Evolutionary conservation across 2,888 invertebrate genomes (phyloP), one percentile per base, ranked within the genome.

Genomic region (Drosophila austrosaltans): DNA sequence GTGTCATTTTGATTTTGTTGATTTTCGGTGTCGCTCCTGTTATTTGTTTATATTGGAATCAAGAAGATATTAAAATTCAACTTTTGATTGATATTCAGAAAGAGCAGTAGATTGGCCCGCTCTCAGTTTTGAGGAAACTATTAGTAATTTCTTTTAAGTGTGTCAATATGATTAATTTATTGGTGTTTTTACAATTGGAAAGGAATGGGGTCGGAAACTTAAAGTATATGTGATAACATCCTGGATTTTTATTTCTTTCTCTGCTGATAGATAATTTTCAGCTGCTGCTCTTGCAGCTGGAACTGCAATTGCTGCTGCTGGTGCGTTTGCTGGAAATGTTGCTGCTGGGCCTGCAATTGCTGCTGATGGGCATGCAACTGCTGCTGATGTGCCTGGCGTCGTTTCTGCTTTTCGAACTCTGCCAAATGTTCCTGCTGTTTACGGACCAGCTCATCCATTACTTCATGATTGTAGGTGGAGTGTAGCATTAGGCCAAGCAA

Each of bases 401-500:
- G 82, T 61, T 81, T 83, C n/a, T 76, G 81, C 57, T 86, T 84
- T 42, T 83, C 88, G 2, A 83, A 69, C 53, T 83, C 90, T 0
- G 87, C 89, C 66, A 89, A 73, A 66, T 90, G 91, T 25, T 91
- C 90, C 66, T 91, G 90, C 63, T 91, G 92, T 61, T 92, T 92
- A 7, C 92, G 86, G 39, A 92, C 91, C 78, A 95, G 93, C 82
- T 95, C 94, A 87, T 97, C 96, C 95, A 97, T 96, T 0, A 97
- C 94, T 82, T 97, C 97, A 90, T 98, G 98, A 93, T 98, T 98
- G 91, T 98, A 98, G 0, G 98, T 98, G 5, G 98, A 98, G 91
- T 99, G 98, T n/a, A 99, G 93, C 96, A 99, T 96, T 1, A 99
- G 93, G 0, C 98, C 97, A 12, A 99, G 93, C 0, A 99, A 97